Conservation (phyloP, 2,797 vertebrate genomes). For the Nyctalus aviator region DNA sequence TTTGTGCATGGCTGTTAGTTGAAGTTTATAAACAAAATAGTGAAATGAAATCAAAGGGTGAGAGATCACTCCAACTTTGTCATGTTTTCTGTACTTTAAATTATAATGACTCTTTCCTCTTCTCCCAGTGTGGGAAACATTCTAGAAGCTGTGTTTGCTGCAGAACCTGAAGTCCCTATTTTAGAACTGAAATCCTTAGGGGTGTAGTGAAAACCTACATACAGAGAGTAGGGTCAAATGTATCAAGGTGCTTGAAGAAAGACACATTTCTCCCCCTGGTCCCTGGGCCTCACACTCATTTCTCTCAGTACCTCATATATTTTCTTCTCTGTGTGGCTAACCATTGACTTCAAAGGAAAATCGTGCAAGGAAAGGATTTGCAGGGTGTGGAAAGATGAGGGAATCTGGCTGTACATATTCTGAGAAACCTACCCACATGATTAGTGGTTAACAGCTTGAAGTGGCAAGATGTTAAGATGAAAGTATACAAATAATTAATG, state of each 20-base stretch:
- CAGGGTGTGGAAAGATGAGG: slow-evolving; percentile 79
- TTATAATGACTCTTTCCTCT: slow-evolving; percentile 7
- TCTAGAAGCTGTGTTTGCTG: slow-evolving; percentile 54
- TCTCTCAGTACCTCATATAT: slow-evolving; percentile 85
- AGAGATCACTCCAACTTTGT: slow-evolving; percentile 63
- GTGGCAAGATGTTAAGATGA: slow-evolving; percentile 77
- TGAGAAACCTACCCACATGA: slow-evolving; percentile 66
- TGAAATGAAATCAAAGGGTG: slow-evolving; percentile 76
- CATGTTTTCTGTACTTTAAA: slow-evolving; percentile 60
- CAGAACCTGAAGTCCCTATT: slow-evolving; percentile 52
- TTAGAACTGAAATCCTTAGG: slow-evolving; percentile 61
- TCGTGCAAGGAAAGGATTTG: slow-evolving; percentile 78
- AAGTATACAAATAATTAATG: slow-evolving; percentile 74
- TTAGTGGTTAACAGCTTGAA: slow-evolving; percentile 78
- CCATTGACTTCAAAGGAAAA: slow-evolving; percentile 82
- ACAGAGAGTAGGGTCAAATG: slow-evolving; percentile 76
- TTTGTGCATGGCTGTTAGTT: slow-evolving; percentile 59
- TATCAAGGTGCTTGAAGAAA: slow-evolving; percentile 79
- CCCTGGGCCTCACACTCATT: slow-evolving; percentile 71
- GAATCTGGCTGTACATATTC: slow-evolving; percentile 71
- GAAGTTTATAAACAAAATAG: slow-evolving; percentile 73
- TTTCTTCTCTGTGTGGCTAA: slow-evolving; percentile 77
- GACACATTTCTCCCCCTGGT: slow-evolving; percentile 78
- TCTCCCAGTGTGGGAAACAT: slow-evolving; percentile 47
- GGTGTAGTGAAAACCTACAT: slow-evolving; percentile 70